Evolutionary conservation across 1,140 invertebrate genomes (phyloP).

Genomic region (Monomorium pharaonis): DNA sequence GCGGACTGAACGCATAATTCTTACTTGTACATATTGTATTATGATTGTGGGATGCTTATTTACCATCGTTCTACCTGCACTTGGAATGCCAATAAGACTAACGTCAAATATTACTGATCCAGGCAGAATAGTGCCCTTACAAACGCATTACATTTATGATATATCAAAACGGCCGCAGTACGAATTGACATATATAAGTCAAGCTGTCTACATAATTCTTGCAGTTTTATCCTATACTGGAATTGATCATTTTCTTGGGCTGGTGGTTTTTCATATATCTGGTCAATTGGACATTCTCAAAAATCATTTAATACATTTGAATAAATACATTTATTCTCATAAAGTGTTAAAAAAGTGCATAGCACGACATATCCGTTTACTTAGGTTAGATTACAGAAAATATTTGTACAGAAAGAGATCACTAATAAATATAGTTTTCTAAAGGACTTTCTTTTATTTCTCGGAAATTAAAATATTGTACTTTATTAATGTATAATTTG

Average conservation of each 20-base stretch:
- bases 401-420: not conserved
- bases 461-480: too few relatives aligned
- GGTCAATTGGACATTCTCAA: conserved; percentile 31
- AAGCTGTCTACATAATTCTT: not conserved
- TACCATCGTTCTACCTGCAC: not conserved
- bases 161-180: not conserved
- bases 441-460: too few relatives aligned
- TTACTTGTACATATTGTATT: not conserved
- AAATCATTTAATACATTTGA: not conserved
- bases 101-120: conserved; percentile 3
- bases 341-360: not conserved
- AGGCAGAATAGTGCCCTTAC: not conserved
- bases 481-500: too few relatives aligned
- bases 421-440: too few relatives aligned
- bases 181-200: conserved; percentile 7
- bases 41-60: not conserved
- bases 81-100: conserved; percentile 10
- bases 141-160: conserved; percentile 6
- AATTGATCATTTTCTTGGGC: conserved; percentile 7
- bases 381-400: not conserved
- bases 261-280: conserved; percentile 14
- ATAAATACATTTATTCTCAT: not conserved
- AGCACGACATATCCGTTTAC: conserved; percentile 2
- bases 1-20: not conserved
- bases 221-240: not conserved